Base-by-base conservation (phyloP, 2,113 vertebrate species). In the Gymnogyps californianus region DNA sequence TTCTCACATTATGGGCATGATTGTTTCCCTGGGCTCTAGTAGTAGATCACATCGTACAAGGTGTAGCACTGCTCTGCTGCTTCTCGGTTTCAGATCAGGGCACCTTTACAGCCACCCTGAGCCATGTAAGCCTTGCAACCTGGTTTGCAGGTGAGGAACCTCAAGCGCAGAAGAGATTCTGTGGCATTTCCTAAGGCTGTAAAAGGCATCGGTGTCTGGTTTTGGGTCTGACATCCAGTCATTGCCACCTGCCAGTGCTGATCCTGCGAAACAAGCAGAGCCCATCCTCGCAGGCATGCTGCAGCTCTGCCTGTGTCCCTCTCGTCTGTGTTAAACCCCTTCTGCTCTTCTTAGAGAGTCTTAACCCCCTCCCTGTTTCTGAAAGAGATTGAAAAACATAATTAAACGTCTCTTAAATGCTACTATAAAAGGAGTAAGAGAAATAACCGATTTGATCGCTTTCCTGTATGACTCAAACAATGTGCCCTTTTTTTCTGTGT, bases 241-340 rank as follows among this genome's bases (percentile, higher is more conserved):
- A 2, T 8, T 40, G 18, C n/a, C 61, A 20, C 34, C 64, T 19
- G 29, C 9, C 34, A 28, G 32, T 29, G 36, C 12, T 34, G 40
- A 32, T 24, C 11, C 34, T 70, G 49, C 36, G 22, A 11, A 26
- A 44, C 6, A 5, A 7, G 4, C n/a, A 55, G 32, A 36, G 38
- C 52, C 28, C 10, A 1, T 55, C 52, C 57, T 25, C 67, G 16
- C n/a, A 21, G 26, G 24, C 5, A 0, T 25, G 15, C 72, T 78
- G 70, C 42, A 22, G 25, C n/a, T 65, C 44, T 51, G 46, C 47
- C 47, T 52, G 22, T 8, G 2, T 34, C 75, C 38, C 3, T 38
- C 36, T 36, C 9, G 0, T 29, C 76, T 46, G 21, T 0, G 0
- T 40, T 38, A 32, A 80, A 72, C 11, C 7, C 32, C 9, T 69